phyloP scores from a whole-genome alignment of 1,140 invertebrate species.

The Laodelphax striatellus region DNA sequence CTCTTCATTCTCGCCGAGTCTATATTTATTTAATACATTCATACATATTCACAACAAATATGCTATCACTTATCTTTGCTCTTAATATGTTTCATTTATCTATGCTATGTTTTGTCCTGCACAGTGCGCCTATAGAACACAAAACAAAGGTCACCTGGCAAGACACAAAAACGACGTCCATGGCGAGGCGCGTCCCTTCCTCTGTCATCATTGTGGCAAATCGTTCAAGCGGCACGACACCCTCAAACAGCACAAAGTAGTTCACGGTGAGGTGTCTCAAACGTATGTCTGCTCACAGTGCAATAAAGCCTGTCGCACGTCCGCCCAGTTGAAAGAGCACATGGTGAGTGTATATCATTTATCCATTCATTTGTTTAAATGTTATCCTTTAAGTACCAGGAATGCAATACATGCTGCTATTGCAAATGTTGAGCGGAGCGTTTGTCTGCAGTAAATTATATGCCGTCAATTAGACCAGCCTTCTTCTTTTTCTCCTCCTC shows the following conservation, averaged over 20 bases:
- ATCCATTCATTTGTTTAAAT: too few species aligned
- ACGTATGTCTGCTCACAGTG: slow-evolving; percentile 1
- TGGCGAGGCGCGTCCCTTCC: background rate
- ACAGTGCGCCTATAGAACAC: slow-evolving; percentile 11
- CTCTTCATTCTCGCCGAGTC: too few species aligned
- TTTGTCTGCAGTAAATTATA: too few species aligned
- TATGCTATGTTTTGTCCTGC: background rate
- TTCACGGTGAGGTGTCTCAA: slow-evolving; percentile 1
- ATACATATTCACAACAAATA: background rate
- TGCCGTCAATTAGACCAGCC: too few species aligned
- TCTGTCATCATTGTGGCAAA: slow-evolving; percentile 12
- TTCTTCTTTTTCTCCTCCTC: too few species aligned
- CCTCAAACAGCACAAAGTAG: slow-evolving; percentile 5
- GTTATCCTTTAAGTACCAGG: too few species aligned
- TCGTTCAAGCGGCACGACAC: slow-evolving; percentile 9
- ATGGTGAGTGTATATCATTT: slow-evolving; percentile 1
- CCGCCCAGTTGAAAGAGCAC: slow-evolving; percentile 4
- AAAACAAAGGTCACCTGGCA: background rate
- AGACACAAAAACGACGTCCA: slow-evolving; percentile 8
- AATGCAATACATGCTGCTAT: too few species aligned
- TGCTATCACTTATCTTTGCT: too few species aligned
- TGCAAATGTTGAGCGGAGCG: too few species aligned
- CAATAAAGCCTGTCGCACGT: background rate
- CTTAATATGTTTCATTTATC: too few species aligned
- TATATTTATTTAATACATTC: too few species aligned